Percentiles rank a stretch among this genome's conserved stretches.
Evolutionary conservation across 2,888 invertebrate species (phyloP).

Genomic region (Melinaea menophilus): DNA sequence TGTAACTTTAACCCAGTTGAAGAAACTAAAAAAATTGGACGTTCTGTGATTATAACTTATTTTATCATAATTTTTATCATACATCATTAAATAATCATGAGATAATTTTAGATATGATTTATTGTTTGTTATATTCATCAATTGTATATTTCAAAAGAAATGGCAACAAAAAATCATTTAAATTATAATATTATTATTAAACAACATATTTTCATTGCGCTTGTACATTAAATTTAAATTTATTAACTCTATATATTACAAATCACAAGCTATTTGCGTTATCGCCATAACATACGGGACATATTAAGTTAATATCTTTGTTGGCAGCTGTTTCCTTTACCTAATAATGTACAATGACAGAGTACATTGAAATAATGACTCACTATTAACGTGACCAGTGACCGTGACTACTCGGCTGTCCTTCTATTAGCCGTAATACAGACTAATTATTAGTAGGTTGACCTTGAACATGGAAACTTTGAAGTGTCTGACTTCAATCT

Average conservation of each 20-base stretch:
- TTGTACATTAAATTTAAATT: background rate
- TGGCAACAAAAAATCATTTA: conserved; percentile 12
- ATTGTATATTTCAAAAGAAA: conserved; percentile 12
- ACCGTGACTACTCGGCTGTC: conserved; percentile 8
- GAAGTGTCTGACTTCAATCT: too few relatives aligned
- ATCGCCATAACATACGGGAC: too few relatives aligned
- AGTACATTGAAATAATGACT: conserved; percentile 8
- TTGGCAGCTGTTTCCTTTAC: conserved; percentile 11
- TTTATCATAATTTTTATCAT: too few relatives aligned
- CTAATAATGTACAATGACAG: too few relatives aligned
- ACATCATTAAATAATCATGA: too few relatives aligned
- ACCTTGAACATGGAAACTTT: too few relatives aligned
- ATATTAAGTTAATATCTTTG: too few relatives aligned
- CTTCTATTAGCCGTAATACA: background rate
- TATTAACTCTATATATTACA: background rate
- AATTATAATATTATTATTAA: background rate
- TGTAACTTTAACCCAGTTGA: too few relatives aligned
- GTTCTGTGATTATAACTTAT: too few relatives aligned
- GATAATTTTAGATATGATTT: too few relatives aligned
- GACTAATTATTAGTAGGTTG: background rate
- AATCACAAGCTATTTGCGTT: background rate
- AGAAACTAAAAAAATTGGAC: too few relatives aligned
- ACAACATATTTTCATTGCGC: background rate
- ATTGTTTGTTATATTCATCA: too few relatives aligned
- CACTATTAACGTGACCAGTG: conserved; percentile 9